These are phyloP conservation scores for Aporophyla lueneburgensis DNA, from an alignment of 2,888 invertebrate species.

Conservation along the genomic window DNA sequence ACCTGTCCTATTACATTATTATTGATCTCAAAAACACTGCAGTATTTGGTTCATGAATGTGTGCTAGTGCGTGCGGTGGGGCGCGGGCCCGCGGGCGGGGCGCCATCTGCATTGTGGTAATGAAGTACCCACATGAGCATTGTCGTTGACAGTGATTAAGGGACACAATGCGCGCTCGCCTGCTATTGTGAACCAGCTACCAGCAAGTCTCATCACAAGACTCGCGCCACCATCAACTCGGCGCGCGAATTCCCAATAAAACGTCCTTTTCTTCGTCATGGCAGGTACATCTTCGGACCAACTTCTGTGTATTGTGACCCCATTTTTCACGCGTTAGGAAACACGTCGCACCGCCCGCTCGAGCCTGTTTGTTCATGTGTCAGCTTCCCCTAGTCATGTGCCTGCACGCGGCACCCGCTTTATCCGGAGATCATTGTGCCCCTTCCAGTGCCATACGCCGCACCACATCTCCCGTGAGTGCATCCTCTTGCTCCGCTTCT, in stretches of 20 bases:
- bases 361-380: not conserved
- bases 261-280: not conserved
- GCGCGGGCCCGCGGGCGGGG: not conserved
- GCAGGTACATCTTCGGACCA: too few species aligned
- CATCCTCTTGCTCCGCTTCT: not conserved
- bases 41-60: not conserved
- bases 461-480: not conserved
- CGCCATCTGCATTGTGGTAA: constrained; percentile 24
- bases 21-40: not conserved
- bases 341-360: not conserved
- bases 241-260: not conserved
- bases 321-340: too few species aligned
- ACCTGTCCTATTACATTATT: too few species aligned
- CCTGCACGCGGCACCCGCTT: not conserved
- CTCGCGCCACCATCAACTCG: not conserved
- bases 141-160: constrained; percentile 36
- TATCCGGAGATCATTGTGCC: not conserved
- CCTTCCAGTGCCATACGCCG: not conserved
- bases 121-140: constrained; percentile 31
- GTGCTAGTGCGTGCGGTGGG: not conserved
- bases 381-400: not conserved
- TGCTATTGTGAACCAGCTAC: constrained; percentile 23
- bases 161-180: constrained; percentile 31
- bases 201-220: not conserved
- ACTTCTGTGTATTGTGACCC: not conserved